Evolutionary conservation across 1,140 invertebrate genomes (phyloP), one percentile per base, ranked within the genome.

Genomic region (Zaprionus kolodkinae): DNA sequence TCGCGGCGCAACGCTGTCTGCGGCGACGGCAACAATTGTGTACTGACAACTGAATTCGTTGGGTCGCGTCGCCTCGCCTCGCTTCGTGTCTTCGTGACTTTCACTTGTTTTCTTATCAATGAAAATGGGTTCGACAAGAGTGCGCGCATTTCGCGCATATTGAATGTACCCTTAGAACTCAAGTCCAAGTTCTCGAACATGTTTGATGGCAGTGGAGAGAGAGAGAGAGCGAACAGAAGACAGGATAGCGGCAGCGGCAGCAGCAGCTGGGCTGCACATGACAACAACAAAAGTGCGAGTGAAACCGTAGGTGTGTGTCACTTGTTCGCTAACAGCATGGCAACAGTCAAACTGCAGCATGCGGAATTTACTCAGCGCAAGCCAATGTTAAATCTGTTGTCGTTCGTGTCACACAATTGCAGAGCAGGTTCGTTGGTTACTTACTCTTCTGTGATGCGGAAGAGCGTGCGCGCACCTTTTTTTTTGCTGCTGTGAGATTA

Each of bases 51-150:
- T n/a, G 62, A 40, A 33, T 15, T 11, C 36, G 48, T 15, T n/a
- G 40, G 13, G n/a, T 45, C 40, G 40, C n/a, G 40, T 43, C n/a
- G 38, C 38, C 13, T 43, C 40, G 40, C 15, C 7, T 45, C 7
- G 6, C 7, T 30, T 30, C 33, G 33, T 35, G 33, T 35, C 10
- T 35, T 30, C 27, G 27, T 5, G 27, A 67, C 78, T 78, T 78
- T 78, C 76, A 80, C 76, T 71, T 65, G 77, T 40, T 52, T 79
- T 73, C 84, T 88, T 88, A 88, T 88, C 84, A 88, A 88, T 88
- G 84, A 83, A 85, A 78, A 50, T 67, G 60, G 2, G 30, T 74
- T 45, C 54, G 67, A 68, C 27, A 30, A 48, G 50, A 62, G 56
- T 35, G 67, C 71, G 74, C 70, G 33, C 33, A 35, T 35, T 35